Conservation (phyloP, 2,888 invertebrate species). For the Drosophila borealis region DNA sequence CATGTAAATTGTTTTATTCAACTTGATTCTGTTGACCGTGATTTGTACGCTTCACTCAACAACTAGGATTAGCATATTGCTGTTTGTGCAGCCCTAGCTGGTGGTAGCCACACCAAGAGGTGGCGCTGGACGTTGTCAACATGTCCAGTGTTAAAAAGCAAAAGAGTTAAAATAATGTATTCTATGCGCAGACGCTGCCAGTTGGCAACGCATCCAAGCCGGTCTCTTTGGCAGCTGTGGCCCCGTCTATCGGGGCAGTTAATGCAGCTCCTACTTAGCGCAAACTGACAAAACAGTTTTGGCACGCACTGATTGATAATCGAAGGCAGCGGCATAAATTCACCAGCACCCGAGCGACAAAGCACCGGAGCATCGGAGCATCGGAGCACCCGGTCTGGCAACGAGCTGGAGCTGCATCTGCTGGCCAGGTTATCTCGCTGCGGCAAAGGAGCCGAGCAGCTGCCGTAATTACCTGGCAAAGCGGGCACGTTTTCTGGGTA, state of each 20-base stretch:
- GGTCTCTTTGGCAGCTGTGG: constrained; percentile 35
- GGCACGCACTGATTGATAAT: constrained; percentile 81
- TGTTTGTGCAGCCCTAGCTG: constrained; percentile 56
- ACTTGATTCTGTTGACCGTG: too few species aligned
- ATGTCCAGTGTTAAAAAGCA: constrained; percentile 48
- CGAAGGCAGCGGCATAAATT: constrained; percentile 52
- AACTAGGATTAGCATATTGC: constrained; percentile 19
- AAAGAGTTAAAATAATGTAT: constrained; percentile 57
- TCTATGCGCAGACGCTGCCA: constrained; percentile 60
- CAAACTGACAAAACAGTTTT: constrained; percentile 76
- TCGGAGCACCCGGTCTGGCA: constrained; percentile 1
- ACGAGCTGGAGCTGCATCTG: constrained; percentile 7
- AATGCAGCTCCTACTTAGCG: constrained; percentile 76
- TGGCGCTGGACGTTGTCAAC: constrained; percentile 69
- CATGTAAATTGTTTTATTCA: too few species aligned
- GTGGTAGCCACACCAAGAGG: constrained; percentile 48
- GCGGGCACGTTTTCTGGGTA: constrained; percentile 48
- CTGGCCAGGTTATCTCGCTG: constrained; percentile 33
- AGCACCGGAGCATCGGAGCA: constrained; percentile 7
- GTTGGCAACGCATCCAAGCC: constrained; percentile 37
- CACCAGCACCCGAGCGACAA: neutral
- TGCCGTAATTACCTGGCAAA: constrained; percentile 69
- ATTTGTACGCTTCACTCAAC: neutral
- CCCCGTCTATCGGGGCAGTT: constrained; percentile 44
- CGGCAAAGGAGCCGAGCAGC: constrained; percentile 47